Conservation (phyloP, 2,797 vertebrate species). For the Eremophila alpestris region DNA sequence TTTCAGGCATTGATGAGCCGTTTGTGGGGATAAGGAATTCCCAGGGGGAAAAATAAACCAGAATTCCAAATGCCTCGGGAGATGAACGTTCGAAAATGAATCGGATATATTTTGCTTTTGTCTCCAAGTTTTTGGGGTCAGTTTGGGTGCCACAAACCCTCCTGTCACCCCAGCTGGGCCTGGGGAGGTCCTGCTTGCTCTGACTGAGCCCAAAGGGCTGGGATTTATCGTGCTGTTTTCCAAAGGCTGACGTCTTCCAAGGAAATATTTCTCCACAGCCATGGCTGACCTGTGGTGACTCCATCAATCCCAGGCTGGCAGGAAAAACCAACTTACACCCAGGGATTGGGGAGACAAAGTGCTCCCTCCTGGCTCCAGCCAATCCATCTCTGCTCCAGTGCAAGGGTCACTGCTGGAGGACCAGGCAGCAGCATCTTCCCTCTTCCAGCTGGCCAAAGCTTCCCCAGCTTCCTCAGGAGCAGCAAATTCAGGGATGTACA, state of each 20-base stretch:
- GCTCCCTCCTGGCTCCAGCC: constrained; percentile 43
- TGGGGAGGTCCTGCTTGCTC: neutral
- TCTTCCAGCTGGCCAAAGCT: neutral
- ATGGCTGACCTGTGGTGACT: constrained; percentile 62
- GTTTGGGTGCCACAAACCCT: neutral
- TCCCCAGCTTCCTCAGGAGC: neutral
- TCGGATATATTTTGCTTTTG: rapidly evolving
- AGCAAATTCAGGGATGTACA: neutral
- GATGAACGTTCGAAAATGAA: neutral
- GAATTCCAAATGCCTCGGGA: rapidly evolving
- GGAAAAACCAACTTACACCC: constrained; percentile 42
- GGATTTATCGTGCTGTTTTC: constrained; percentile 37
- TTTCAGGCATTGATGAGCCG: neutral
- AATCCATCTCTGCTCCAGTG: constrained; percentile 36
- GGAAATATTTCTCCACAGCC: constrained; percentile 55
- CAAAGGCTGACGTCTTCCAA: constrained; percentile 37
- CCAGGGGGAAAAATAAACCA: rapidly evolving
- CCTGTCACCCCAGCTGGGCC: neutral
- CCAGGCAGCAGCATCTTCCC: neutral
- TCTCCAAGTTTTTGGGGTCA: neutral
- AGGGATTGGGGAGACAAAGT: constrained; percentile 43
- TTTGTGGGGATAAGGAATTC: neutral
- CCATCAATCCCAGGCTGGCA: constrained; percentile 40
- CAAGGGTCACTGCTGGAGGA: constrained; percentile 4
- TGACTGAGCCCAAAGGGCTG: neutral